Conservation (phyloP, 2,797 vertebrate species). For the Myotis myotis region DNA sequence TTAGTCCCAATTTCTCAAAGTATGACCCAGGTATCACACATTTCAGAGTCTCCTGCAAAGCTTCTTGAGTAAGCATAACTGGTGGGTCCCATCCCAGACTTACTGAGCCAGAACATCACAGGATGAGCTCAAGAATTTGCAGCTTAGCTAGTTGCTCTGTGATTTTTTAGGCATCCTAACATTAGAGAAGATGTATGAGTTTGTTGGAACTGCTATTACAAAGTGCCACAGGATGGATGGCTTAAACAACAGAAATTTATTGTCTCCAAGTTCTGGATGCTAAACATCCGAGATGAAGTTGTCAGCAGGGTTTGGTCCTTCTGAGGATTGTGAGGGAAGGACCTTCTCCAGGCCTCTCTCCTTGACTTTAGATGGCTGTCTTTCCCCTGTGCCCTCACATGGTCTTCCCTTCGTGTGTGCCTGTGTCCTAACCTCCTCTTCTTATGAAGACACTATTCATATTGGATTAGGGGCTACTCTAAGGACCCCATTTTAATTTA, state of each 20-base stretch:
- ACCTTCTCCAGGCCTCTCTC: background rate
- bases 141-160: background rate
- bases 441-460: background rate
- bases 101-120: background rate
- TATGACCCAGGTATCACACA: background rate
- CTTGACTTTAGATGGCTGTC: background rate
- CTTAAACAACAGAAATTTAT: background rate
- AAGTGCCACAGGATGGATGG: background rate
- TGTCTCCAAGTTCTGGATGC: background rate
- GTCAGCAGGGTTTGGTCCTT: background rate
- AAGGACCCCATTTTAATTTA: background rate
- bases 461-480: background rate
- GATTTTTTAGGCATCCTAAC: background rate
- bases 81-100: background rate
- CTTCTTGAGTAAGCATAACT: background rate
- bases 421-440: background rate
- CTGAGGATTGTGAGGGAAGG: background rate
- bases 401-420: background rate
- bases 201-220: background rate
- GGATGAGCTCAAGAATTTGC: background rate
- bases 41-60: background rate
- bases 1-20: background rate
- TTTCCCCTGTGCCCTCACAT: background rate
- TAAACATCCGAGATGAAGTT: background rate
- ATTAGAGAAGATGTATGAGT: background rate